Evolutionary conservation across 2,113 vertebrate genomes (phyloP).

Genomic region (Callorhinus ursinus): DNA sequence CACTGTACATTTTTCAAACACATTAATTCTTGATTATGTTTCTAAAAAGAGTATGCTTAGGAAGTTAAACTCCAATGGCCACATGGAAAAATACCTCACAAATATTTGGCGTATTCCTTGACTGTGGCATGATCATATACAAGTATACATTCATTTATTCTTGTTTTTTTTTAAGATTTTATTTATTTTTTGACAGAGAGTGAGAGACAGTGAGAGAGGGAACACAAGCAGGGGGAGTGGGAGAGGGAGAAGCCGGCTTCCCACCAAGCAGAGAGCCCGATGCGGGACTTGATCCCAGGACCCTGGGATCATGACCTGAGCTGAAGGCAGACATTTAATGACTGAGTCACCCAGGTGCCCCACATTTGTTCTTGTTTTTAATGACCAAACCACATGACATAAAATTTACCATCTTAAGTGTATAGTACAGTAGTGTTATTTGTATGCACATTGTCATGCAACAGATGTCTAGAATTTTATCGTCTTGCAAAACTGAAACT

Average conservation of each 20-base stretch:
- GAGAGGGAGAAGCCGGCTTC: too few species aligned
- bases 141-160: background rate
- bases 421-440: background rate
- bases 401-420: background rate
- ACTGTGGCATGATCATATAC: background rate
- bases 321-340: too few species aligned
- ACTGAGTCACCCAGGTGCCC: too few species aligned
- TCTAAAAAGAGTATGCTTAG: conserved; percentile 13
- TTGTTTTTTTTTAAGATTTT: background rate
- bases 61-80: background rate
- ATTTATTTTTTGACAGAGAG: too few species aligned
- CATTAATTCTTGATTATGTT: conserved; percentile 17
- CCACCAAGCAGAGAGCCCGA: too few species aligned
- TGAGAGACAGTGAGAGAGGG: too few species aligned
- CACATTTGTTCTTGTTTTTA: background rate
- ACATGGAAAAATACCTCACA: background rate
- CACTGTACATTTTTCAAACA: background rate
- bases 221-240: too few species aligned
- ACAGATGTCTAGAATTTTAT: background rate
- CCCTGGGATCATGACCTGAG: too few species aligned
- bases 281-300: too few species aligned
- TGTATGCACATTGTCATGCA: background rate
- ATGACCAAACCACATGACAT: background rate
- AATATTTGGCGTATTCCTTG: background rate
- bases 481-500: background rate